phyloP scores from a whole-genome alignment of 1,140 invertebrate genomes.

The Sitobion miscanthi region DNA sequence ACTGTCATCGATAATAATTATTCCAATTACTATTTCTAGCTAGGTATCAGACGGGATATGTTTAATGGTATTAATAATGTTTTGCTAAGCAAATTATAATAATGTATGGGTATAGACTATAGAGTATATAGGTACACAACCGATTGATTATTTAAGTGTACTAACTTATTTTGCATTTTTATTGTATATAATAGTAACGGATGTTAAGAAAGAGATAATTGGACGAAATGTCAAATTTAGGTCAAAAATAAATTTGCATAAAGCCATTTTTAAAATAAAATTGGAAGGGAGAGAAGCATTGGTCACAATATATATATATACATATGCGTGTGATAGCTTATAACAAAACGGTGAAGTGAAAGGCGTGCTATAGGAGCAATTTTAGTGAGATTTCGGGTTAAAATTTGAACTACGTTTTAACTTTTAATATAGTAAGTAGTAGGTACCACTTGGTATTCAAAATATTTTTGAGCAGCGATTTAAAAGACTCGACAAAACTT shows the following conservation, averaged over 20 bases:
- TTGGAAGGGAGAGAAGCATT: neutral
- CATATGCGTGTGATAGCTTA: neutral
- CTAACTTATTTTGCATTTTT: neutral
- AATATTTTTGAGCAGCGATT: neutral
- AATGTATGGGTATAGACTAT: neutral
- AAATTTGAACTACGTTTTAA: neutral
- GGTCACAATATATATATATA: neutral
- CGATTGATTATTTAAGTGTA: neutral
- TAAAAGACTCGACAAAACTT: neutral
- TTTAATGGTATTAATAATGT: neutral
- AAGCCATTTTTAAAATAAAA: neutral
- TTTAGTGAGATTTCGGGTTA: neutral
- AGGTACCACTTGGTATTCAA: neutral
- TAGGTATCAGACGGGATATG: neutral
- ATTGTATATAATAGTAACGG: neutral
- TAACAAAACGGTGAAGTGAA: neutral
- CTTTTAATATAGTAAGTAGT: neutral
- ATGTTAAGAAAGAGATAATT: neutral
- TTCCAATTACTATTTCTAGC: neutral
- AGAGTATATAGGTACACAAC: neutral
- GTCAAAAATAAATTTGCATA: neutral
- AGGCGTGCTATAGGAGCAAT: neutral
- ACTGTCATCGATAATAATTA: neutral
- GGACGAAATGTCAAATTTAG: neutral
- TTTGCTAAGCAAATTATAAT: neutral